Evolutionary conservation across 1,140 invertebrate species (phyloP).

Genomic region (Temnothorax nylanderi): DNA sequence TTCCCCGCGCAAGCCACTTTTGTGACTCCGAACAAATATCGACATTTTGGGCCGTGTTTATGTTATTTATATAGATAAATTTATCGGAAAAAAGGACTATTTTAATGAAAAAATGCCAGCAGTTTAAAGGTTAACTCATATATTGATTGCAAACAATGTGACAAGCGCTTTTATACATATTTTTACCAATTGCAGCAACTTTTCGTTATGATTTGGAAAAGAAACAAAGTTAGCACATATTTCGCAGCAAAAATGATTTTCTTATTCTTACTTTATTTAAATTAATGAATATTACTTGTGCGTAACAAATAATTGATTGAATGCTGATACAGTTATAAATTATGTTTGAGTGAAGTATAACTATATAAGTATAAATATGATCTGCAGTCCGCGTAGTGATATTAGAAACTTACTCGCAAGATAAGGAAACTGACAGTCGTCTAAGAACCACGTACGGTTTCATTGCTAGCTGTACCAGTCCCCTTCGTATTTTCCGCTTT

Average conservation of each 20-base stretch:
- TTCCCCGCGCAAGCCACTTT: too few species aligned
- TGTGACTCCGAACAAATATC: too few species aligned
- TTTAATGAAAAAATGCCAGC: too few species aligned
- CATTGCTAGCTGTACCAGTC: conserved; percentile 46
- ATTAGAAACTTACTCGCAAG: conserved; percentile 38
- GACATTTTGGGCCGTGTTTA: too few species aligned
- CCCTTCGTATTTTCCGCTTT: not conserved
- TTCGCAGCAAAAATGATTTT: not conserved
- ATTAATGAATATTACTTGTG: not conserved
- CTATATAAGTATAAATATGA: not conserved
- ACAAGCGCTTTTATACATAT: not conserved
- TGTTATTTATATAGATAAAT: too few species aligned
- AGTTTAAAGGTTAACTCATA: too few species aligned
- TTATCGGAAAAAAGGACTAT: too few species aligned
- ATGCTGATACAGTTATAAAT: not conserved
- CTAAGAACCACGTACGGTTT: conserved; percentile 51
- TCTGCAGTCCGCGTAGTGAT: not conserved
- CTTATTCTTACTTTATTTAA: not conserved
- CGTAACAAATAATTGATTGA: not conserved
- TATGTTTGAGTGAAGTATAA: too few species aligned
- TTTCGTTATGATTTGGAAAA: not conserved
- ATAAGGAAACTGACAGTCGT: not conserved
- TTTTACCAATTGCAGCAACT: not conserved
- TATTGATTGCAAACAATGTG: not conserved
- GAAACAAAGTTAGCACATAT: not conserved